Conservation (phyloP, 2,113 vertebrate genomes). For the Cairina moschata region DNA sequence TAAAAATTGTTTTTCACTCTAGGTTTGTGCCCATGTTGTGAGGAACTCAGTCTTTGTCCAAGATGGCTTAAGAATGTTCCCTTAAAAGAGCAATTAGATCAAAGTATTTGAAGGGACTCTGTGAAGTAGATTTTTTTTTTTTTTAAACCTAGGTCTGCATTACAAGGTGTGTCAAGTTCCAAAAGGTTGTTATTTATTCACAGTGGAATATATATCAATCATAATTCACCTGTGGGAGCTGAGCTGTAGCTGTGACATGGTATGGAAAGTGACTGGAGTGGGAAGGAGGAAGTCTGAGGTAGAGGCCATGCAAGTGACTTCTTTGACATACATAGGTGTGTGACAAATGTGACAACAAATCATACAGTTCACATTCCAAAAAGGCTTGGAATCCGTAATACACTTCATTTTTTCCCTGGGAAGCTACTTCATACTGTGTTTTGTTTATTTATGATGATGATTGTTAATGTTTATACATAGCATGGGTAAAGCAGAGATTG, state of each 20-base stretch:
- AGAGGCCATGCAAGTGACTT: not conserved
- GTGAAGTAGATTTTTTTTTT: not conserved
- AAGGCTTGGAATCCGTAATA: not conserved
- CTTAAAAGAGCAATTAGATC: not conserved
- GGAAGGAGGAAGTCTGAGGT: not conserved
- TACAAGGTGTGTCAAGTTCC: not conserved
- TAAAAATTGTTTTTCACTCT: not conserved
- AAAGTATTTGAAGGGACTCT: not conserved
- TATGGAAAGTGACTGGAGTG: not conserved
- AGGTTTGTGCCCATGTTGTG: not conserved
- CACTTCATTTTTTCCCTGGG: not conserved
- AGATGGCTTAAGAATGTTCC: not conserved
- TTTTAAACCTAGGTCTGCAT: not conserved
- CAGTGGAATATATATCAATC: not conserved
- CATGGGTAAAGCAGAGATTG: not conserved
- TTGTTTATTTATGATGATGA: not conserved
- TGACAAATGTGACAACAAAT: constrained; percentile 10
- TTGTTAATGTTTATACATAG: not conserved
- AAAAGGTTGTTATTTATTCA: not conserved
- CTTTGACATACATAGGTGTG: not conserved
- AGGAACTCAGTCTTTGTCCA: not conserved
- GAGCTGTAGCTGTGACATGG: not conserved
- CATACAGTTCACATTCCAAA: not conserved
- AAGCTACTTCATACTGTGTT: not conserved
- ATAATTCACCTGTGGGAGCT: not conserved